phyloP scores from a whole-genome alignment of 1,140 invertebrate species.

The Sycophaga agraensis region DNA sequence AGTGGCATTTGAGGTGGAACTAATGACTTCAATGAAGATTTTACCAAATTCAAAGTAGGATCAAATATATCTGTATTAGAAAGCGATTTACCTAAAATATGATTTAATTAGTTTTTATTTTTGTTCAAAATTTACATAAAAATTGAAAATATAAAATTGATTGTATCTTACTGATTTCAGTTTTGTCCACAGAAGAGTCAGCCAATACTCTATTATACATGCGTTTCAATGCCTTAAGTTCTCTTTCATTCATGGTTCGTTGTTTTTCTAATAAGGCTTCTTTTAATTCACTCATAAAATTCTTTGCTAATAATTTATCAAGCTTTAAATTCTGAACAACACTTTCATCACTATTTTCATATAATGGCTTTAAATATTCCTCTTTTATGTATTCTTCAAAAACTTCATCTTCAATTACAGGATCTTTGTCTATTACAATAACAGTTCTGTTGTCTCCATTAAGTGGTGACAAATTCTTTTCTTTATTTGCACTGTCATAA shows the following conservation, averaged over 20 bases:
- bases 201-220: constrained; percentile 36
- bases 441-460: constrained; percentile 16
- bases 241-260: constrained; percentile 49
- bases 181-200: constrained; percentile 6
- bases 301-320: constrained; percentile 44
- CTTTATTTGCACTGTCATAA: neutral
- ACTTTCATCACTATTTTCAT: constrained; percentile 38
- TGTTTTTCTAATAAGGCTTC: constrained; percentile 52
- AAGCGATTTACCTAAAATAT: too few relatives aligned
- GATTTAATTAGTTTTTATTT: too few relatives aligned
- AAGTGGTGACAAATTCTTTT: constrained; percentile 8
- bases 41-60: too few relatives aligned
- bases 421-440: constrained; percentile 39
- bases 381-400: constrained; percentile 55
- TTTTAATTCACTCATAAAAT: constrained; percentile 54
- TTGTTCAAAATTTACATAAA: too few relatives aligned
- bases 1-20: too few relatives aligned
- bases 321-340: constrained; percentile 38
- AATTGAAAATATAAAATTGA: too few relatives aligned
- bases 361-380: constrained; percentile 46
- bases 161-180: too few relatives aligned
- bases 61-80: too few relatives aligned
- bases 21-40: too few relatives aligned
- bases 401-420: constrained; percentile 53
- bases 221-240: constrained; percentile 46